These are phyloP conservation scores for Pammene fasciana DNA, from an alignment of 2,888 invertebrate genomes.

Conservation along the genomic window DNA sequence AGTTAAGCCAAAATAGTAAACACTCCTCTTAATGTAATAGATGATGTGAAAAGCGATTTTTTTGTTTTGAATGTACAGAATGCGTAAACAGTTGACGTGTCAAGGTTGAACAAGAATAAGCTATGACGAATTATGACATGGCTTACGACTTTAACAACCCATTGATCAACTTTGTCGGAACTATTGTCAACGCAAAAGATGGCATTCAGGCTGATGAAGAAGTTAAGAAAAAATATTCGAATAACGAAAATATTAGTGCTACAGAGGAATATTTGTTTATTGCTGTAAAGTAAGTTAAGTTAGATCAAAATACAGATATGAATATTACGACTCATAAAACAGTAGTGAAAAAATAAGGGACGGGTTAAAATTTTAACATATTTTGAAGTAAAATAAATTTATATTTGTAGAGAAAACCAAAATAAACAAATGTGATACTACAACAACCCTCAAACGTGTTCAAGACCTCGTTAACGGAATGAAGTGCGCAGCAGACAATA, in stretches of 20 bases:
- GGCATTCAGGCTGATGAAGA: slow-evolving; percentile 10
- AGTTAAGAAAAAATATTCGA: not conserved
- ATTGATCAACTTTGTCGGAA: slow-evolving; percentile 39
- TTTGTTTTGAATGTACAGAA: slow-evolving; percentile 11
- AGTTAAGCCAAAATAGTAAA: not conserved
- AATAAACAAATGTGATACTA: slow-evolving; percentile 8
- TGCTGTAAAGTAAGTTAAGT: slow-evolving; percentile 22
- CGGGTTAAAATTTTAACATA: not conserved
- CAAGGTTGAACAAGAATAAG: slow-evolving; percentile 51
- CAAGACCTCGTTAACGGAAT: slow-evolving; percentile 44
- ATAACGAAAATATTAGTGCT: not conserved
- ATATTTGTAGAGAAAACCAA: not conserved
- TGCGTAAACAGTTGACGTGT: slow-evolving; percentile 44
- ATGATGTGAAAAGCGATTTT: not conserved
- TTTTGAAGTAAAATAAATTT: not conserved
- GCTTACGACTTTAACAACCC: slow-evolving; percentile 45
- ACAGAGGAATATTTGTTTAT: not conserved
- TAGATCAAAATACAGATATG: slow-evolving; percentile 28
- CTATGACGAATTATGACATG: slow-evolving; percentile 52
- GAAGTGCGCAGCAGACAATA: slow-evolving; percentile 50
- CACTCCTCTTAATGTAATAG: not conserved
- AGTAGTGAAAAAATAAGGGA: slow-evolving; percentile 8
- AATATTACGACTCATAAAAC: slow-evolving; percentile 26
- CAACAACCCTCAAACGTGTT: slow-evolving; percentile 1
- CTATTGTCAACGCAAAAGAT: slow-evolving; percentile 18